These are phyloP conservation scores for Toxotes lorentzi DNA, from an alignment of 2,797 vertebrate genomes.

Conservation along the genomic window DNA sequence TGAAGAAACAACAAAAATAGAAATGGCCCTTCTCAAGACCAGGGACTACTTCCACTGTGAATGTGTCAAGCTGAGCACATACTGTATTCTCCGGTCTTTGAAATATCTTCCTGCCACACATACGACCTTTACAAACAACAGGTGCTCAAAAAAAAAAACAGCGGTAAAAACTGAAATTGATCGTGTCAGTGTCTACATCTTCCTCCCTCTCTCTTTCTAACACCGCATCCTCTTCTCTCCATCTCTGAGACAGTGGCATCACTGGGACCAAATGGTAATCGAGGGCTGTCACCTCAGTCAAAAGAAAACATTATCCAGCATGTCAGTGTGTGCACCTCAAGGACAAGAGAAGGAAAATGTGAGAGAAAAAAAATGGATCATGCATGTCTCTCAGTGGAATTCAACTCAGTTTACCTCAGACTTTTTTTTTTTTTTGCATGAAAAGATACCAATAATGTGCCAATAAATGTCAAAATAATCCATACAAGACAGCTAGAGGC, in stretches of 20 bases:
- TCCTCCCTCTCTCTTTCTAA: slow-evolving; percentile 8
- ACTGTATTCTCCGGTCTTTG: slow-evolving; percentile 35
- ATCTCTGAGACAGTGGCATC: slow-evolving; percentile 40
- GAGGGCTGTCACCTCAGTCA: slow-evolving; percentile 50
- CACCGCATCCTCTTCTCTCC: slow-evolving; percentile 6
- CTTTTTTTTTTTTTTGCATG: slow-evolving; percentile 7
- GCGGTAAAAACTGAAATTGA: slow-evolving; percentile 44
- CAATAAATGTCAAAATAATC: slow-evolving; percentile 19
- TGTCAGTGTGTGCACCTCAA: slow-evolving; percentile 52
- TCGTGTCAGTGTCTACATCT: slow-evolving; percentile 29
- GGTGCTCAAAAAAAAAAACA: slow-evolving; percentile 29
- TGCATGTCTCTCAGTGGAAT: slow-evolving; percentile 19
- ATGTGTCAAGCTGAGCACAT: slow-evolving; percentile 40
- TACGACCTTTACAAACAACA: slow-evolving; percentile 54
- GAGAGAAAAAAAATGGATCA: slow-evolving; percentile 13
- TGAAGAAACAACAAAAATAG: slow-evolving; percentile 29
- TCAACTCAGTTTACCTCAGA: slow-evolving; percentile 3
- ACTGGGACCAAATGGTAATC: slow-evolving; percentile 49
- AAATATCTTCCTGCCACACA: slow-evolving; percentile 39
- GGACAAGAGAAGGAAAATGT: slow-evolving; percentile 36
- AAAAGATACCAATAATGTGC: neutral
- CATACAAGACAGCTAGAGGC: neutral
- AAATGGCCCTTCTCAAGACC: slow-evolving; percentile 26
- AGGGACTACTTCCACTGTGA: slow-evolving; percentile 40
- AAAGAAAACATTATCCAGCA: slow-evolving; percentile 47